Evolutionary conservation across 2,797 vertebrate species (phyloP), one percentile per base, ranked within the genome.

Genomic region (Distichodus sexfasciatus): DNA sequence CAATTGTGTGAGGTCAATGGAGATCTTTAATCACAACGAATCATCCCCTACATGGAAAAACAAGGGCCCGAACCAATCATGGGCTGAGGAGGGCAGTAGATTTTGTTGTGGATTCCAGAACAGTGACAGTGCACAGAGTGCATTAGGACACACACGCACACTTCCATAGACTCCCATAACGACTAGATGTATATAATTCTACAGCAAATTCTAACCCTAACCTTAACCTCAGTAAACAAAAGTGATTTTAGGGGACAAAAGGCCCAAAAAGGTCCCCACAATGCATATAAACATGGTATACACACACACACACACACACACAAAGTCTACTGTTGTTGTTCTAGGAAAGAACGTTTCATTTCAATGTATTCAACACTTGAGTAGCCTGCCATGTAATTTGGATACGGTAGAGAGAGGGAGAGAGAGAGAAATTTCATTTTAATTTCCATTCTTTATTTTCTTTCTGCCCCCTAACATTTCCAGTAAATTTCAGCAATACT

Each of bases 361-460:
- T 21, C 7, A 19, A 35, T 29, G 50, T 61, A 64, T 71, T 71
- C 63, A 62, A 17, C 19, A 21, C 36, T 41, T 71, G 59, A 68
- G 74, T 68, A 54, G 53, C 28, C 46, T 71, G 68, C 35, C 51
- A 47, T 48, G 40, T 53, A 68, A 28, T 63, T 60, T 74, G 54
- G 46, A 46, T 74, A 64, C 38, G 62, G 75, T 66, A 64, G 28
- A 53, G 7, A 31, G 50, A 15, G n/a, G 12, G 12, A 19, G 29
- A 54, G 21, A 54, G 48, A 14, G 31, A 23, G 53, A 12, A 28
- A 50, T 14, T 48, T 3, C 23, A 26, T 12, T 48, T n/a, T n/a
- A n/a, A n/a, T n/a, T n/a, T n/a, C n/a, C n/a, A 11, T 24, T 62
- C 41, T 46, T 14, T 6, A 14, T 6, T 43, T 14, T 46, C 28